These are phyloP conservation scores for Drosophila orosa DNA, from an alignment of 1,140 invertebrate species.

Conservation along the genomic window DNA sequence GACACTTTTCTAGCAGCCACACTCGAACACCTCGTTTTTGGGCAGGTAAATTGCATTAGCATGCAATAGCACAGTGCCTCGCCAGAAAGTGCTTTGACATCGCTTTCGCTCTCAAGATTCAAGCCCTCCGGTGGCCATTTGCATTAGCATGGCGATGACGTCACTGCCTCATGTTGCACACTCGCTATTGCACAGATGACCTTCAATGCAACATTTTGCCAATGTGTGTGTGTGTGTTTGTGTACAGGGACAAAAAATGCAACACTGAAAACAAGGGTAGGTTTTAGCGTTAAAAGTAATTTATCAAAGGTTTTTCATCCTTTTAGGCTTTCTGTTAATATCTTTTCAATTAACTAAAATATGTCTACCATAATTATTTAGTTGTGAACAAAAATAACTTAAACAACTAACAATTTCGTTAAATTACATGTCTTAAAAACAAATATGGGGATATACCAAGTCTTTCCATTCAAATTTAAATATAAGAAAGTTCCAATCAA, in stretches of 20 bases:
- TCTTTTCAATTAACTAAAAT: too few relatives aligned
- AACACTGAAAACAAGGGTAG: neutral
- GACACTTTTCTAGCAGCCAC: conserved; percentile 14
- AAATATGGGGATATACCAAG: too few relatives aligned
- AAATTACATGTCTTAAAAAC: too few relatives aligned
- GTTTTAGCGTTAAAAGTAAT: neutral
- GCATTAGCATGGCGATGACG: conserved; percentile 57
- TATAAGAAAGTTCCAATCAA: too few relatives aligned
- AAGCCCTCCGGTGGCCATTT: conserved; percentile 33
- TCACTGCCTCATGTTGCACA: conserved; percentile 42
- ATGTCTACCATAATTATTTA: too few relatives aligned
- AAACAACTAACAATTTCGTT: too few relatives aligned
- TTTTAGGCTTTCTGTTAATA: too few relatives aligned
- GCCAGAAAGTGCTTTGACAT: conserved; percentile 42
- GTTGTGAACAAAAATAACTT: too few relatives aligned
- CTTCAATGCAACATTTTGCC: conserved; percentile 39
- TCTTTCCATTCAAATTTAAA: too few relatives aligned
- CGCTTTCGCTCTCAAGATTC: conserved; percentile 23
- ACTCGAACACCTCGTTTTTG: conserved; percentile 20
- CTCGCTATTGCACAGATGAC: conserved; percentile 24
- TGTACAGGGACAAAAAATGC: conserved; percentile 6
- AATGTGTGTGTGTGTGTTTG: neutral
- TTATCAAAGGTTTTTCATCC: too few relatives aligned
- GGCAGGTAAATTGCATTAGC: conserved; percentile 45
- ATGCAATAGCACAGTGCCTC: conserved; percentile 11